Evolutionary conservation across 2,888 invertebrate genomes (phyloP).

Genomic region (Drosophila sordidapex): DNA sequence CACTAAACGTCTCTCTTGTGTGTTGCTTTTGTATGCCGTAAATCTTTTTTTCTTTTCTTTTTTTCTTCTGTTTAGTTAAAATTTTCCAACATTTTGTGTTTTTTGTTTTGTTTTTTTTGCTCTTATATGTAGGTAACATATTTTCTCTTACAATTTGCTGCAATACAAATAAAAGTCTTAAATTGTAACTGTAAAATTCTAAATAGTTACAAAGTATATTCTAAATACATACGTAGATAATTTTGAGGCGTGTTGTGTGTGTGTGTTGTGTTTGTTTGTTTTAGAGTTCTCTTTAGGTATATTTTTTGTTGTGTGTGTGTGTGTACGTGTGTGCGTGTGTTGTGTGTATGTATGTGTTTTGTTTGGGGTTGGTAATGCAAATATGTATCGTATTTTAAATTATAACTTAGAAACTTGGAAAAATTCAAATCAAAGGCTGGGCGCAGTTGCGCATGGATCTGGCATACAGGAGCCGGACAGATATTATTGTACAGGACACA

Average conservation of each 20-base stretch:
- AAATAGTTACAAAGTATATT: slow-evolving; percentile 78
- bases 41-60: slow-evolving; percentile 38
- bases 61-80: slow-evolving; percentile 63
- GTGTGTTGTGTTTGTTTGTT: slow-evolving; percentile 25
- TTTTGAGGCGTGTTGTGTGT: slow-evolving; percentile 76
- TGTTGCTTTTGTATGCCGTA: slow-evolving; percentile 63
- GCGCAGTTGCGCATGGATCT: slow-evolving; percentile 59
- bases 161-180: slow-evolving; percentile 80
- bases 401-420: slow-evolving; percentile 77
- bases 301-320: slow-evolving; percentile 18
- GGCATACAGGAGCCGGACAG: slow-evolving; percentile 51
- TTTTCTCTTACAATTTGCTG: slow-evolving; percentile 75
- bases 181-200: slow-evolving; percentile 77
- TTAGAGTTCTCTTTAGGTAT: slow-evolving; percentile 40
- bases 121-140: slow-evolving; percentile 80
- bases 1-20: slow-evolving; percentile 68
- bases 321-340: slow-evolving; percentile 3
- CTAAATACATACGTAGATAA: slow-evolving; percentile 75
- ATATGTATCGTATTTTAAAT: slow-evolving; percentile 74
- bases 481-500: slow-evolving; percentile 33
- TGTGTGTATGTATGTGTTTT: slow-evolving; percentile 12
- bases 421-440: slow-evolving; percentile 77
- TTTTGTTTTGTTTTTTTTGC: slow-evolving; percentile 63
- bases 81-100: slow-evolving; percentile 72
- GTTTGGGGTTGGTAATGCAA: slow-evolving; percentile 62